Conservation (phyloP, 2,113 vertebrate species). For the Acanthochromis polyacanthus region DNA sequence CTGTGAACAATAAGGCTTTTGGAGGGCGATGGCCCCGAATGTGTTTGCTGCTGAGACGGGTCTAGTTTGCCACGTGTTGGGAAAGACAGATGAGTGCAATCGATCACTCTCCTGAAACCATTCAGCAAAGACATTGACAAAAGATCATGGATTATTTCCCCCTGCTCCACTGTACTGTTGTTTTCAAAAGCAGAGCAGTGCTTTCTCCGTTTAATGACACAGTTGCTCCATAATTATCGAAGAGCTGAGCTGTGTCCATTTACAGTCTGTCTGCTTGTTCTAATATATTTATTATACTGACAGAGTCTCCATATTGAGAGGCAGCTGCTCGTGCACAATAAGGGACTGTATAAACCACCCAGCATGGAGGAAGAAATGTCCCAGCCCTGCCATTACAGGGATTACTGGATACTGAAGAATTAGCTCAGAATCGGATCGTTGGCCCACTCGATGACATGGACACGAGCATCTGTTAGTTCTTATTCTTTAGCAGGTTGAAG, state of each 20-base stretch:
- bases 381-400: constrained; percentile 40
- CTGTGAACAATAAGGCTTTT: constrained; percentile 14
- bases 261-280: constrained; percentile 58
- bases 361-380: constrained; percentile 35
- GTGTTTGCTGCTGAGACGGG: constrained; percentile 18
- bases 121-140: constrained; percentile 30
- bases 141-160: constrained; percentile 59
- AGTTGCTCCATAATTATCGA: constrained; percentile 61
- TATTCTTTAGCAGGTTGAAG: constrained; percentile 16
- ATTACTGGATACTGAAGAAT: constrained; percentile 46
- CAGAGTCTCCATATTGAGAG: constrained; percentile 58
- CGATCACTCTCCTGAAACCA: constrained; percentile 37
- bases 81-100: constrained; percentile 39
- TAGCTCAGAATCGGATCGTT: constrained; percentile 21
- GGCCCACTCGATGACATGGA: constrained; percentile 22
- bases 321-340: constrained; percentile 65
- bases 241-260: constrained; percentile 62
- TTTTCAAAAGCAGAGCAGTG: constrained; percentile 48
- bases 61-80: not conserved
- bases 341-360: constrained; percentile 32
- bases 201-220: constrained; percentile 63
- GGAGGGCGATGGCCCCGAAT: constrained; percentile 3
- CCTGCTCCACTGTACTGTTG: constrained; percentile 4
- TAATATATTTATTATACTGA: constrained; percentile 62
- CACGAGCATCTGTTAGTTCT: constrained; percentile 20